These are phyloP conservation scores for Lutraria lutraria DNA, from an alignment of 2,888 invertebrate genomes.

Conservation along the genomic window DNA sequence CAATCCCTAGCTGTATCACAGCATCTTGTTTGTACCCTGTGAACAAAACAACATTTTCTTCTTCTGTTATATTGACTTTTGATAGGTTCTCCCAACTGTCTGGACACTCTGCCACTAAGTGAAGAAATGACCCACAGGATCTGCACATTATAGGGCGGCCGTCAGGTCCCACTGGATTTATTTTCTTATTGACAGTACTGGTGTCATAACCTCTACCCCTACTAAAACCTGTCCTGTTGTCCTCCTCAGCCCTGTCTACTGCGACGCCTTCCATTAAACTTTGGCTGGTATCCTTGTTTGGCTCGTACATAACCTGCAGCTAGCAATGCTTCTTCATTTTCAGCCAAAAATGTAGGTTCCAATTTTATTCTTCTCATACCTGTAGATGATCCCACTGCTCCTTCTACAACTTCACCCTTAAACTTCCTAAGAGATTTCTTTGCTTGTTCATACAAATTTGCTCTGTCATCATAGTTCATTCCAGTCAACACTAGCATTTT, in stretches of 20 bases:
- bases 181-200: background rate
- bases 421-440: constrained; percentile 56
- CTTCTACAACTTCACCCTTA: constrained; percentile 36
- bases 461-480: constrained; percentile 58
- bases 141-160: constrained; percentile 52
- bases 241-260: background rate
- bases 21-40: constrained; percentile 55
- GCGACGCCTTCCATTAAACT: background rate
- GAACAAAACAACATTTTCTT: constrained; percentile 57
- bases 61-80: constrained; percentile 47
- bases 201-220: background rate
- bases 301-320: constrained; percentile 43
- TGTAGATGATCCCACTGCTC: background rate
- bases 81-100: constrained; percentile 63
- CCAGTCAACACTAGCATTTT: constrained; percentile 60
- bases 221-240: background rate
- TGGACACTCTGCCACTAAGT: constrained; percentile 60
- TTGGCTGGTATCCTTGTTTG: background rate
- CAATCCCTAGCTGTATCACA: constrained; percentile 47
- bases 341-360: constrained; percentile 56
- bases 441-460: constrained; percentile 65
- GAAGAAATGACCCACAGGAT: constrained; percentile 61
- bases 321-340: constrained; percentile 45
- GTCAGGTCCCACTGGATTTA: constrained; percentile 55
- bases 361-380: constrained; percentile 47